These are phyloP conservation scores for Sthenelais limicola DNA, from an alignment of 2,888 invertebrate species.

Conservation along the genomic window DNA sequence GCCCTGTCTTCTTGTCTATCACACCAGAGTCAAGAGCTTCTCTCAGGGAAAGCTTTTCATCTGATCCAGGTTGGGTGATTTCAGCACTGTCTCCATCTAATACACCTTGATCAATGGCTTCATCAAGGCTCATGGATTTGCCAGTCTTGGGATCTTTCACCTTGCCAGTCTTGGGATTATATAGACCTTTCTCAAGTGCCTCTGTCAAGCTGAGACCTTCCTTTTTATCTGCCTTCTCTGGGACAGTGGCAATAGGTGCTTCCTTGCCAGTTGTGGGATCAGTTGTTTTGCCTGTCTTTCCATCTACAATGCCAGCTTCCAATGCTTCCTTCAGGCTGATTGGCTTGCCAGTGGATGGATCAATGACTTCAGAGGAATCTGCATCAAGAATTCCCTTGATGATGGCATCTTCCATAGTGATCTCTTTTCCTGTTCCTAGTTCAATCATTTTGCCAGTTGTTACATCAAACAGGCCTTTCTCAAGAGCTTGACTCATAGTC, in stretches of 20 bases:
- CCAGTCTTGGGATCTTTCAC: conserved; percentile 84
- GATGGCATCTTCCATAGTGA: background rate
- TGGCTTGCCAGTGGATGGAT: too few relatives aligned
- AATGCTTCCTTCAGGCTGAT: too few relatives aligned
- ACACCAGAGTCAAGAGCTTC: conserved; percentile 91
- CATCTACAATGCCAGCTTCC: too few relatives aligned
- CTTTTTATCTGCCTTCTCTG: background rate
- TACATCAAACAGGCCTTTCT: background rate
- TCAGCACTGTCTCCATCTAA: conserved; percentile 78
- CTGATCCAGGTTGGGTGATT: conserved; percentile 53
- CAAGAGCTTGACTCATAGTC: background rate
- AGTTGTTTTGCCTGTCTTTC: too few relatives aligned
- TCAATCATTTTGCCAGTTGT: background rate
- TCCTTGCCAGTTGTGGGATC: too few relatives aligned
- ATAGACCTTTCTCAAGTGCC: conserved; percentile 41
- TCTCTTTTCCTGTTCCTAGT: background rate
- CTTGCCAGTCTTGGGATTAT: conserved; percentile 77
- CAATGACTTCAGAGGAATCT: too few relatives aligned
- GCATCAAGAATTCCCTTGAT: background rate
- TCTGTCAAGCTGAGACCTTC: background rate
- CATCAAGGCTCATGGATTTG: conserved; percentile 75
- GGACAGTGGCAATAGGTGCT: too few relatives aligned
- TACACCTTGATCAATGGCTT: conserved; percentile 76
- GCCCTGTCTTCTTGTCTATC: conserved; percentile 88
- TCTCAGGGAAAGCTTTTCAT: conserved; percentile 75